phyloP scores from a whole-genome alignment of 2,113 vertebrate species.

The Gorsachius goisagi region DNA sequence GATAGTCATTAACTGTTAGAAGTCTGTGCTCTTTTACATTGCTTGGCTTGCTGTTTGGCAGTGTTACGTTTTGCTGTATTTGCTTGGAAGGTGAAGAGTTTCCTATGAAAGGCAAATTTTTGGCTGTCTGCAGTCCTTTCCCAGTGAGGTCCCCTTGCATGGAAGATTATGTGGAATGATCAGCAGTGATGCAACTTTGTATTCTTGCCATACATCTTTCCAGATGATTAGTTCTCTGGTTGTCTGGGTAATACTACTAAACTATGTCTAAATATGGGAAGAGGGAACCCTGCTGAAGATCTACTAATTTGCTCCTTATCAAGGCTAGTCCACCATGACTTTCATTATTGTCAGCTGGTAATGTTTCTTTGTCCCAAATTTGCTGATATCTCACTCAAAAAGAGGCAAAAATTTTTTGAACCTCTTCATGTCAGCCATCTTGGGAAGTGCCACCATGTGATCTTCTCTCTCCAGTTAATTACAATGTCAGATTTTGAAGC shows the following conservation, averaged over 20 bases:
- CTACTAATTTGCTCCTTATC: conserved; percentile 36
- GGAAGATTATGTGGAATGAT: conserved; percentile 12
- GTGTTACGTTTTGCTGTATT: not conserved
- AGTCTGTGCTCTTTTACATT: conserved; percentile 23
- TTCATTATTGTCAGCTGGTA: not conserved
- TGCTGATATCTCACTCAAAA: conserved; percentile 21
- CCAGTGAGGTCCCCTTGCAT: conserved; percentile 58
- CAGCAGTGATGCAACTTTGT: conserved; percentile 49
- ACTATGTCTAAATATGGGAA: conserved; percentile 50
- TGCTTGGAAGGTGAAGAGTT: conserved; percentile 54
- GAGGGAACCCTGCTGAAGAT: conserved; percentile 39
- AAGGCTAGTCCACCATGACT: conserved; percentile 19
- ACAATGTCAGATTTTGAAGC: conserved; percentile 35
- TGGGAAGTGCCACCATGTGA: not conserved
- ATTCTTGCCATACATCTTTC: conserved; percentile 45
- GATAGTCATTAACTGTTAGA: conserved; percentile 43
- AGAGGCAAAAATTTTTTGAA: conserved; percentile 22
- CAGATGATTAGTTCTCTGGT: conserved; percentile 36
- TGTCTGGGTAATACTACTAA: conserved; percentile 47
- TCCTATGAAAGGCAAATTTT: conserved; percentile 42
- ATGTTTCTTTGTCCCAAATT: not conserved
- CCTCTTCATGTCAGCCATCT: conserved; percentile 2
- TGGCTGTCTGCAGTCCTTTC: conserved; percentile 58
- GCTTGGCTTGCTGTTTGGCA: conserved; percentile 8
- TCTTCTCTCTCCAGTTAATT: conserved; percentile 23